Evolutionary conservation across 2,797 vertebrate species (phyloP).

Genomic region (Poecilia gillii): DNA sequence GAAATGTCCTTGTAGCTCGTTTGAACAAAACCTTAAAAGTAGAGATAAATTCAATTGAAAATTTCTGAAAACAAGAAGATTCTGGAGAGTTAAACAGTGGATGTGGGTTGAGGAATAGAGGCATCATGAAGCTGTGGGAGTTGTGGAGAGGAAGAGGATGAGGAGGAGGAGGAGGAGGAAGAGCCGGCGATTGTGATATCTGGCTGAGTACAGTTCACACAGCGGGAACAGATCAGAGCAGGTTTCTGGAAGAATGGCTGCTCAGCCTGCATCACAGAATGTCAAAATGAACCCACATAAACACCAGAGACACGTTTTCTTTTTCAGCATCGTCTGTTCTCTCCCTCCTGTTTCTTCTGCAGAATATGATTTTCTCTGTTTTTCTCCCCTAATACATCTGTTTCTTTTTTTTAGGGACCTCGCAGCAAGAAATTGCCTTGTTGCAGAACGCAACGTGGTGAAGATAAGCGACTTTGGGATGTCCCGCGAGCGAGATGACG

Average conservation of each 20-base stretch:
- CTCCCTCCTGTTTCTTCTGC: background rate
- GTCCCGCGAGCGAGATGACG: conserved; percentile 93
- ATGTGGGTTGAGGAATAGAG: background rate
- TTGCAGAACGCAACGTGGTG: conserved; percentile 87
- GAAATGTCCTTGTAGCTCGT: background rate
- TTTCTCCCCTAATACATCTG: conserved; percentile 8
- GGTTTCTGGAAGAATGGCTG: conserved; percentile 32
- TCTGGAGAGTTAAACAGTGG: conserved; percentile 9
- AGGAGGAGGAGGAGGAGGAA: conserved; percentile 12
- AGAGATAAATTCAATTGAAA: background rate
- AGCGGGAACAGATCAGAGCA: conserved; percentile 49
- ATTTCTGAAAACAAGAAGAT: background rate
- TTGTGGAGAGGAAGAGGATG: conserved; percentile 16
- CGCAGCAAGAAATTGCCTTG: conserved; percentile 96
- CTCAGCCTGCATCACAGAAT: conserved; percentile 38
- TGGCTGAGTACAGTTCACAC: conserved; percentile 40
- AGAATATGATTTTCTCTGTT: background rate
- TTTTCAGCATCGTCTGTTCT: background rate
- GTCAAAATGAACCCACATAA: conserved; percentile 37
- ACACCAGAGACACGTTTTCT: conserved; percentile 20
- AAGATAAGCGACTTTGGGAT: conserved; percentile 99
- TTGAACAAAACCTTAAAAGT: background rate
- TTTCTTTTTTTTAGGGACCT: conserved; percentile 83
- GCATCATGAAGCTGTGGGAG: conserved; percentile 24
- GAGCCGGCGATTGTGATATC: conserved; percentile 29